Conservation (phyloP, 2,888 invertebrate genomes). For the Nemotelus nigrinus region DNA sequence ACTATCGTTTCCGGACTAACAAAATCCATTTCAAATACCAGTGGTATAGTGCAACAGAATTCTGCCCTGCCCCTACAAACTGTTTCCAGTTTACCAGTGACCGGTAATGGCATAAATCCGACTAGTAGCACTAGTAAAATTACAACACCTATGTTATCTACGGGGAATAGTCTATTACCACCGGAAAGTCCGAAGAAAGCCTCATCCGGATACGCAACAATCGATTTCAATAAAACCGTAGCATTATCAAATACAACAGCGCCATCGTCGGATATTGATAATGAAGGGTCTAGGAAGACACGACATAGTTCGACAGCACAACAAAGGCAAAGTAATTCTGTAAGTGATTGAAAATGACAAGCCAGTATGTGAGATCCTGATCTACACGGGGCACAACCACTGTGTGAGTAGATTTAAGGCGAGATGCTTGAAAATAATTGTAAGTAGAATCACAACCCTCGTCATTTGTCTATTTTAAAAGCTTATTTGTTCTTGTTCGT, state of each 20-base stretch:
- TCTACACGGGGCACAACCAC: no score
- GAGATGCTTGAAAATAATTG: no score
- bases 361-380: not conserved
- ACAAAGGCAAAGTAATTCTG: slow-evolving; percentile 70
- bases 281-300: slow-evolving; percentile 80
- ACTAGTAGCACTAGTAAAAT: slow-evolving; percentile 37
- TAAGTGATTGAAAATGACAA: slow-evolving; percentile 67
- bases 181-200: slow-evolving; percentile 51
- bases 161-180: slow-evolving; percentile 46
- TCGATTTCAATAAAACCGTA: slow-evolving; percentile 93
- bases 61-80: not conserved
- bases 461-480: no score
- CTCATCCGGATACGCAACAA: slow-evolving; percentile 82
- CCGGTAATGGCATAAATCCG: not conserved
- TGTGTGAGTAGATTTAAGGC: no score
- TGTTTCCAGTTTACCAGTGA: not conserved
- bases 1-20: not conserved
- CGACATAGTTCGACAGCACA: slow-evolving; percentile 79
- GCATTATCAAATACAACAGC: slow-evolving; percentile 86
- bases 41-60: slow-evolving; percentile 16
- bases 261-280: slow-evolving; percentile 73
- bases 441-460: no score
- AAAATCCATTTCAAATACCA: slow-evolving; percentile 24
- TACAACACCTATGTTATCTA: slow-evolving; percentile 35
- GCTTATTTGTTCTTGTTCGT: no score